These are phyloP conservation scores for Empis livida DNA, from an alignment of 2,888 invertebrate genomes.

Conservation along the genomic window DNA sequence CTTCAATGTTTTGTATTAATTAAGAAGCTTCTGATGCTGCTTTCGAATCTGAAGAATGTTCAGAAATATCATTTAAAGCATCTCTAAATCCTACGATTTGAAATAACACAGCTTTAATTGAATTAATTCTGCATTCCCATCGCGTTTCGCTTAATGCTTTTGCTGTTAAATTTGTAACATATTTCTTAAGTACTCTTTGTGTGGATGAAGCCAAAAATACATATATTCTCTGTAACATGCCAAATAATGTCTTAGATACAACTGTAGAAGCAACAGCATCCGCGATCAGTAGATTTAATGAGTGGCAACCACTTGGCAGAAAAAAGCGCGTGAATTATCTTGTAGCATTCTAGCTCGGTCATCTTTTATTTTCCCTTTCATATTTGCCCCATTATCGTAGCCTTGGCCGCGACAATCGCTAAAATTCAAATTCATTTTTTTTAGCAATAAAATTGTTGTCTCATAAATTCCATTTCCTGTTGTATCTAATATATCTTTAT, in stretches of 20 bases:
- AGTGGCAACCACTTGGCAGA: background rate
- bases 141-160: slow-evolving; percentile 3
- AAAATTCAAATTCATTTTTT: background rate
- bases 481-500: background rate
- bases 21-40: slow-evolving; percentile 2
- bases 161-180: slow-evolving; percentile 1
- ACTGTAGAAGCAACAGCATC: background rate
- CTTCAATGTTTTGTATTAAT: slow-evolving; percentile 1
- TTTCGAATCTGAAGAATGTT: slow-evolving; percentile 1
- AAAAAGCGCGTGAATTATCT: background rate
- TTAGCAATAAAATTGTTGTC: background rate
- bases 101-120: slow-evolving; percentile 1
- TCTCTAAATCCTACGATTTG: slow-evolving; percentile 1
- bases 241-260: background rate
- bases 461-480: background rate
- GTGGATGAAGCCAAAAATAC: background rate
- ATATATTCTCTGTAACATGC: background rate
- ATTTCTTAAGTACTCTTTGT: background rate
- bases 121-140: slow-evolving; percentile 1
- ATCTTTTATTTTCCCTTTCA: background rate
- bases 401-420: background rate
- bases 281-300: background rate
- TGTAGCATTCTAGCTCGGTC: background rate
- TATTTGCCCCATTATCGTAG: background rate
- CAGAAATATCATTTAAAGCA: slow-evolving; percentile 2